phyloP scores from a whole-genome alignment of 2,888 invertebrate genomes.

The Syritta pipiens region DNA sequence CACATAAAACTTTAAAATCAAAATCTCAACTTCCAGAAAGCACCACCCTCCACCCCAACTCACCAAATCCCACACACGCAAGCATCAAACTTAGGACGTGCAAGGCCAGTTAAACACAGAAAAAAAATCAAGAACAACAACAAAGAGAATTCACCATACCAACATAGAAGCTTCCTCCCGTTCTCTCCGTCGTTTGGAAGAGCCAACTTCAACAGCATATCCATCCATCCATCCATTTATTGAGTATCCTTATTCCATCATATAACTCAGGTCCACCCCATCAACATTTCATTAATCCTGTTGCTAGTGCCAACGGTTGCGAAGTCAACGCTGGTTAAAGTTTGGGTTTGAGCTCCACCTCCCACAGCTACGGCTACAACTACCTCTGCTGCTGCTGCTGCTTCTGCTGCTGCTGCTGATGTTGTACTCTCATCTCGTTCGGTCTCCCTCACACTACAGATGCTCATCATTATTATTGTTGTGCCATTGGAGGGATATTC shows the following conservation, averaged over 20 bases:
- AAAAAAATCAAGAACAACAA: not conserved
- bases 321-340: conserved; percentile 55
- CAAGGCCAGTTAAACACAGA: not conserved
- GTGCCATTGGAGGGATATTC: conserved; percentile 43
- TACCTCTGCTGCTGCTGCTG: not conserved
- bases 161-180: not conserved
- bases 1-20: conserved; percentile 30
- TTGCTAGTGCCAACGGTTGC: conserved; percentile 62
- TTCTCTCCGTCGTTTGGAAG: conserved; percentile 13
- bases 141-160: not conserved
- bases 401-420: conserved; percentile 1
- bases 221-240: conserved; percentile 49
- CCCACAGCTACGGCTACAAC: not conserved
- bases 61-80: conserved; percentile 4
- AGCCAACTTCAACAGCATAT: conserved; percentile 38
- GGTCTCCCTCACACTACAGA: conserved; percentile 36
- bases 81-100: conserved; percentile 28
- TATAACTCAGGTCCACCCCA: conserved; percentile 54
- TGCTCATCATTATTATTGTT: conserved; percentile 56
- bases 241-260: conserved; percentile 55
- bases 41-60: too few relatives aligned
- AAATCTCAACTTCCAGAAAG: conserved; percentile 28
- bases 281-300: conserved; percentile 62
- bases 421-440: conserved; percentile 33
- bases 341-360: conserved; percentile 38